A percentile compares a stretch with the other conserved stretches of the same genome.
Conservation (phyloP, 2,113 vertebrate species). For the Semicossyphus pulcher region DNA sequence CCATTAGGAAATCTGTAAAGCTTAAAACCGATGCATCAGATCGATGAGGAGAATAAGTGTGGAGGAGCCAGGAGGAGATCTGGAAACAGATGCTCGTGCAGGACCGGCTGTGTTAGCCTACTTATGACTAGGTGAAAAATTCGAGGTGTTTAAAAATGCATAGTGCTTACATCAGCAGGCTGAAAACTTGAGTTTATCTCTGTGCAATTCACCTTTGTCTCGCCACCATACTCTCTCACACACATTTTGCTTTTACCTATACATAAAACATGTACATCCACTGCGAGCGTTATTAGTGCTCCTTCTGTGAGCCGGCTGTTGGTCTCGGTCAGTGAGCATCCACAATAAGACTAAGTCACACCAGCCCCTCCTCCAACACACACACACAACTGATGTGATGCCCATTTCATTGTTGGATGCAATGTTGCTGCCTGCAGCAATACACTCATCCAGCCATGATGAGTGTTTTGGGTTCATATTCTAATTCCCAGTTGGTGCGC, state of each 20-base stretch:
- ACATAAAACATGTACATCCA: slow-evolving; percentile 5
- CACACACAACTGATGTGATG: slow-evolving; percentile 29
- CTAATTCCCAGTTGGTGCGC: slow-evolving; percentile 56
- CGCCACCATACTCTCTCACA: neutral
- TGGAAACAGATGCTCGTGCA: neutral
- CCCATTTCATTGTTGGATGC: slow-evolving; percentile 57
- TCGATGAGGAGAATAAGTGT: neutral
- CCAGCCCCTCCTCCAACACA: neutral
- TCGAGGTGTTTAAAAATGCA: slow-evolving; percentile 67
- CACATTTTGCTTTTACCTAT: neutral
- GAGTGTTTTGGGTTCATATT: slow-evolving; percentile 59
- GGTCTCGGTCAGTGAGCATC: slow-evolving; percentile 73
- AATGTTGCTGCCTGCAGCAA: slow-evolving; percentile 60
- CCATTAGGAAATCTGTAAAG: neutral
- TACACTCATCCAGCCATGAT: slow-evolving; percentile 58
- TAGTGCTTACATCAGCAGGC: slow-evolving; percentile 39
- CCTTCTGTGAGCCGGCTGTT: slow-evolving; percentile 49
- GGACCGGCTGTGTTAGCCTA: slow-evolving; percentile 22
- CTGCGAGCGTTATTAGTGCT: slow-evolving; percentile 45
- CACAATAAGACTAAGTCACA: slow-evolving; percentile 47
- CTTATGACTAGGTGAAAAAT: slow-evolving; percentile 40
- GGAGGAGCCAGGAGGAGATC: neutral
- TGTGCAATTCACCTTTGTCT: slow-evolving; percentile 4
- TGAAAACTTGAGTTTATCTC: slow-evolving; percentile 2
- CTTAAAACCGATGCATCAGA: neutral